phyloP scores from a whole-genome alignment of 1,140 invertebrate genomes.

The Ctenoplectra terminalis region DNA sequence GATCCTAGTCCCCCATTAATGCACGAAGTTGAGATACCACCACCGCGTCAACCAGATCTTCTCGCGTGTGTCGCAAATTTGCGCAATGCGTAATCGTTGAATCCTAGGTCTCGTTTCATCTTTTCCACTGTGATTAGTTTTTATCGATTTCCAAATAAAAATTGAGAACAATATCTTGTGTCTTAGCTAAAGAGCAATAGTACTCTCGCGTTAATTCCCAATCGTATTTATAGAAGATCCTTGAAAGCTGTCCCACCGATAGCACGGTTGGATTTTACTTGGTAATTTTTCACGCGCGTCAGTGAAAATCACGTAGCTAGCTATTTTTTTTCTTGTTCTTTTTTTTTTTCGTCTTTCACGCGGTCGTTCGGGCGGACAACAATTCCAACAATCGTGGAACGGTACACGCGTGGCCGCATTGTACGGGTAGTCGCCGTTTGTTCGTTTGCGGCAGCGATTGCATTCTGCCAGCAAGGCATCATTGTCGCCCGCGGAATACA shows the following conservation, averaged over 20 bases:
- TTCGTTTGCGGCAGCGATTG: slow-evolving; percentile 65
- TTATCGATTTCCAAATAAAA: neutral
- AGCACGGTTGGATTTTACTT: slow-evolving; percentile 50
- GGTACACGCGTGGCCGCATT: slow-evolving; percentile 37
- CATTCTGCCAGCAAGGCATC: slow-evolving; percentile 74
- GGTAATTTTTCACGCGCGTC: slow-evolving; percentile 66
- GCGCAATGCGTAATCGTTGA: neutral
- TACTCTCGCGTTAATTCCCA: slow-evolving; percentile 8
- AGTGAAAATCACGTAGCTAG: slow-evolving; percentile 50
- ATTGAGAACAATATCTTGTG: neutral
- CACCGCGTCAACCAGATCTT: neutral
- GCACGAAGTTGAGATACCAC: neutral
- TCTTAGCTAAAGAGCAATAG: neutral
- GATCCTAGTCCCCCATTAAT: neutral
- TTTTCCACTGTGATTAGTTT: neutral
- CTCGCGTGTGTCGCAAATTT: neutral
- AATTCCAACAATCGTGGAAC: slow-evolving; percentile 42
- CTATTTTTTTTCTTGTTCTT: slow-evolving; percentile 30
- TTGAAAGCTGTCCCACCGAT: slow-evolving; percentile 30
- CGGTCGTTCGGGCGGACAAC: neutral
- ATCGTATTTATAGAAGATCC: slow-evolving; percentile 38
- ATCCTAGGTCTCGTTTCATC: neutral
- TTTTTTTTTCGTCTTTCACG: neutral
- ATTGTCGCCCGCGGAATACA: slow-evolving; percentile 82
- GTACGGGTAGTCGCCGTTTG: slow-evolving; percentile 56